Percentiles rank a stretch among this genome's conserved stretches.
Conservation (phyloP, 2,113 vertebrate species). For the Perca flavescens region DNA sequence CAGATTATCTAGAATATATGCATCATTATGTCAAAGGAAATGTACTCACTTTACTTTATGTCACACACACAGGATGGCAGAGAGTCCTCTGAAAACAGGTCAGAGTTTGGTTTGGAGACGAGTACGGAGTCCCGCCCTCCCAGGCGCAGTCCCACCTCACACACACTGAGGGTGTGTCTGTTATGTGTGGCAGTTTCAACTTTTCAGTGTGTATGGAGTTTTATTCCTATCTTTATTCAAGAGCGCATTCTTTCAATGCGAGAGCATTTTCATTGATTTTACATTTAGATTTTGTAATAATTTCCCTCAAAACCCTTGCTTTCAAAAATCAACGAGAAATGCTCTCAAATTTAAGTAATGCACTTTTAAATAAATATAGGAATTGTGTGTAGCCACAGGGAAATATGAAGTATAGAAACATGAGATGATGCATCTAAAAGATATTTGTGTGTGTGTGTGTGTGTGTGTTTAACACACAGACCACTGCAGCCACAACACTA, state of each 20-base stretch:
- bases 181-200: neutral
- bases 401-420: neutral
- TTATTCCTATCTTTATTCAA: too few species aligned
- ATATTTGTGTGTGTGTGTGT: too few species aligned
- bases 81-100: slow-evolving; percentile 45
- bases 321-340: too few species aligned
- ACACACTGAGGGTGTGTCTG: slow-evolving; percentile 8
- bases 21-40: neutral
- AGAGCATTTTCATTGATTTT: too few species aligned
- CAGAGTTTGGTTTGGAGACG: slow-evolving; percentile 18
- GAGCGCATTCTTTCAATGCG: too few species aligned
- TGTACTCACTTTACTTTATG: slow-evolving; percentile 55
- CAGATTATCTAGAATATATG: neutral
- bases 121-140: slow-evolving; percentile 45
- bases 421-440: neutral
- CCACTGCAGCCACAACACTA: too few species aligned
- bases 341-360: too few species aligned
- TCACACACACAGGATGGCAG: slow-evolving; percentile 30
- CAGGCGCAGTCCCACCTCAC: slow-evolving; percentile 24
- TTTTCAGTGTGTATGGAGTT: too few species aligned
- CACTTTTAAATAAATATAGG: too few species aligned
- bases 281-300: too few species aligned
- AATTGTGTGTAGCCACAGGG: neutral
- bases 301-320: too few species aligned
- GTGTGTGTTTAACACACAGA: too few species aligned